Conservation (phyloP, 2,888 invertebrate genomes). For the Thereva nobilitata region DNA sequence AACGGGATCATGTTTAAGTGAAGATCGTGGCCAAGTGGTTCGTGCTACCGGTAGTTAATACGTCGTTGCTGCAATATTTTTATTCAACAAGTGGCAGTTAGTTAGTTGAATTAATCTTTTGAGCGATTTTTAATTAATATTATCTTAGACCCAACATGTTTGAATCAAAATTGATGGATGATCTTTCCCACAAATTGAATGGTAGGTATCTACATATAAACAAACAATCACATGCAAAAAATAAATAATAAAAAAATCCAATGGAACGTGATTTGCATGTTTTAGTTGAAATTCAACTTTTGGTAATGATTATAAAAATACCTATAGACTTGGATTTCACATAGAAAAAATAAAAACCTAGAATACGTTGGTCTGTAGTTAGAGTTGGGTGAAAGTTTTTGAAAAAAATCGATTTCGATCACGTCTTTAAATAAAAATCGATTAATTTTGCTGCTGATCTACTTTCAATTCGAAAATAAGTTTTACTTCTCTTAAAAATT, state of each 20-base stretch:
- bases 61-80: slow-evolving; percentile 19
- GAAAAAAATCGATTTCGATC: too few relatives aligned
- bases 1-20: slow-evolving; percentile 30
- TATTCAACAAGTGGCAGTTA: neutral
- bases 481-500: too few relatives aligned
- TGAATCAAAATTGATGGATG: slow-evolving; percentile 24
- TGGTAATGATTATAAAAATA: slow-evolving; percentile 3
- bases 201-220: neutral
- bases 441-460: neutral
- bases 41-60: slow-evolving; percentile 32
- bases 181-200: neutral
- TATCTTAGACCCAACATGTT: slow-evolving; percentile 5
- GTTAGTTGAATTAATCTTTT: neutral
- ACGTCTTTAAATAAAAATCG: neutral
- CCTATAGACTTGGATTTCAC: neutral
- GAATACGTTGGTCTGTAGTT: neutral
- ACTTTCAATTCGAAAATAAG: too few relatives aligned
- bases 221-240: neutral
- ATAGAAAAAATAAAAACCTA: neutral
- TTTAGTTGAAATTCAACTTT: neutral
- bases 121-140: slow-evolving; percentile 27
- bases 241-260: neutral
- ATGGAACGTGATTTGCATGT: neutral
- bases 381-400: neutral
- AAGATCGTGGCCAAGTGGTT: slow-evolving; percentile 26